phyloP scores from a whole-genome alignment of 2,113 vertebrate genomes.

The Meriones unguiculatus region DNA sequence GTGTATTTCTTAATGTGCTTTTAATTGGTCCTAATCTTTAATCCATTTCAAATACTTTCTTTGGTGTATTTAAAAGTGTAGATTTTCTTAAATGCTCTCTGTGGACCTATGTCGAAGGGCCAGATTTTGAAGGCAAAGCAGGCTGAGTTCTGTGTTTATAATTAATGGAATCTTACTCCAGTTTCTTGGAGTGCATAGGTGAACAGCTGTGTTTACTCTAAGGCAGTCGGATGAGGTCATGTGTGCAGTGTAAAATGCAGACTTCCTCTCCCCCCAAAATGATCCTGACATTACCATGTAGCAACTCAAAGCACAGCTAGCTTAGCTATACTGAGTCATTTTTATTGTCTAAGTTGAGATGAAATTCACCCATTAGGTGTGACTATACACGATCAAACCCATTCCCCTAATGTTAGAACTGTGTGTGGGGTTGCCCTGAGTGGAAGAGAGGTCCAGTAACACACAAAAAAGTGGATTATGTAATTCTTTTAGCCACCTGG shows the following conservation, averaged over 20 bases:
- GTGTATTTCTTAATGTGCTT: constrained; percentile 61
- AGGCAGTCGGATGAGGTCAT: not conserved
- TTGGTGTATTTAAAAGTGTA: constrained; percentile 59
- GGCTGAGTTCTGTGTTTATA: constrained; percentile 15
- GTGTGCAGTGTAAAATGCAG: not conserved
- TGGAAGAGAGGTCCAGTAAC: not conserved
- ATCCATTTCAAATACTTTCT: constrained; percentile 52
- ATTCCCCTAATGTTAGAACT: constrained; percentile 12
- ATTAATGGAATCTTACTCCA: not conserved
- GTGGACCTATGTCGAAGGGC: not conserved
- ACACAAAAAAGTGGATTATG: not conserved
- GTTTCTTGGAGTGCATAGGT: not conserved
- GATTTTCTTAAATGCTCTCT: constrained; percentile 37
- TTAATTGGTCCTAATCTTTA: constrained; percentile 63
- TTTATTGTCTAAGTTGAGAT: constrained; percentile 11
- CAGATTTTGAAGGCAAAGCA: not conserved
- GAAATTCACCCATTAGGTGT: constrained; percentile 31
- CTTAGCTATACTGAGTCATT: not conserved
- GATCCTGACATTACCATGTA: not conserved
- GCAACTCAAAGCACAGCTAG: not conserved
- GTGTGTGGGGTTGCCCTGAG: not conserved
- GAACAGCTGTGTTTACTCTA: not conserved
- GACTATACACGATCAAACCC: not conserved
- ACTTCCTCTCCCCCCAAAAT: not conserved
- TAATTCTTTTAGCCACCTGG: not conserved